Base-by-base conservation (phyloP, 2,888 invertebrate species). In the Carcina quercana region DNA sequence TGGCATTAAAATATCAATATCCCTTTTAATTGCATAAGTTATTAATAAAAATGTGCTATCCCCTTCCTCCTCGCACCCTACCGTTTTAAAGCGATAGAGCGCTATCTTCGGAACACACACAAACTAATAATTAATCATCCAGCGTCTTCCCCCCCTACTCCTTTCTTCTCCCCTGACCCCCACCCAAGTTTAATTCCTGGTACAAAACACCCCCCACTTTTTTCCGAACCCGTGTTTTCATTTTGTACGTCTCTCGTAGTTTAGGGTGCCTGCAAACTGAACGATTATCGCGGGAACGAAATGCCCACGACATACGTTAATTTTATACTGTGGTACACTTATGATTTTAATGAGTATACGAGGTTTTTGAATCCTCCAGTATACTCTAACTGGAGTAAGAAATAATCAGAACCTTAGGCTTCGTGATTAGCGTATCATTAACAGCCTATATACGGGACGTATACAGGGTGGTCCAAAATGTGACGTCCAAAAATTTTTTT, bases 41-140 rank as follows among this genome's bases (percentile, higher is more conserved):
- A 58, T 56, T 56, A 56, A 58, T 54, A 54, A 48, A 50, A 46
- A 48, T 46, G 47, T 47, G 43, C 42, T 32, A 39, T 42, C 37
- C 38, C 34, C 31, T 30, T 10, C 28, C 29, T 15, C 28, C 36
- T 35, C 45, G 42, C 40, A 45, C 35, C 46, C 52, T n/a, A n/a
- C 36, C 35, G 36, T 42, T 28, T 33, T 28, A 29, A 35, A 24
- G n/a, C 45, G 42, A 52, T 43, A 45, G 47, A 45, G 45, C 52
- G 51, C 61, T 73, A 76, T 75, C 76, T 74, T 69, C 56, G 59
- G 61, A 69, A 78, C 78, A 79, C 79, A 79, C 71, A 82, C 78
- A 78, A 78, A 80, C 79, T 78, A 76, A 82, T 80, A 83, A 83
- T 82, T 83, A 83, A 80, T 83, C 82, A 83, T 80, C 79, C 66